Base-by-base conservation (phyloP, 2,797 vertebrate genomes). In the Enteromius fasciolatus region DNA sequence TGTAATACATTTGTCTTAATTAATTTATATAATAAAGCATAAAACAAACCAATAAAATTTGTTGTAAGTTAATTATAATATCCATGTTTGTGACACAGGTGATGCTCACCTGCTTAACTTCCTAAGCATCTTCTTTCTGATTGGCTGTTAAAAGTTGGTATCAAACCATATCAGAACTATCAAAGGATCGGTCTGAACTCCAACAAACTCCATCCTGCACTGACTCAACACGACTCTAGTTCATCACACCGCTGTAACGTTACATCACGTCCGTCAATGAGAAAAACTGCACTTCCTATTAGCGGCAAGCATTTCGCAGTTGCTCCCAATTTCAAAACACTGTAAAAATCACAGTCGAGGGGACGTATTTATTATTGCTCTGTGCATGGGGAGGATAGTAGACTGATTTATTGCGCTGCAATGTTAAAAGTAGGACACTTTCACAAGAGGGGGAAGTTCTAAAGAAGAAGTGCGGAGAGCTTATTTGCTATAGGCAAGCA, bases 401-500 rank as follows among this genome's bases (percentile, higher is more conserved):
- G 81, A 75, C 87, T 86, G 89, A 89, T 88, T 87, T 89, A 89
- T 86, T 84, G 85, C 87, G 89, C 88, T 82, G 85, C 87, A 87
- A 88, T 86, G 81, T 80, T 86, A 81, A 86, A 89, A 85, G 86
- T 90, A 92, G 87, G 88, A 87, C 89, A 91, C 89, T 88, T 92
- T 91, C 85, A 87, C 83, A 90, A 90, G 88, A 90, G 88, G 88
- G 88, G 84, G 87, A 90, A 91, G 89, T 92, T 87, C 90, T 87
- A 87, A 87, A 84, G 81, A 87, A 85, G 90, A 86, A 89, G 72
- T 87, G 76, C 75, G 86, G 86, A 85, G 89, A 89, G 89, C 88
- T 90, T 87, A 91, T 89, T 93, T 91, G 90, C 94, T 94, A 92
- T 90, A 87, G 92, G 93, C 92, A 70, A 75, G 90, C 92, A 93